These are phyloP conservation scores for Choreutis nemorana DNA, from an alignment of 2,888 invertebrate genomes.

Conservation along the genomic window DNA sequence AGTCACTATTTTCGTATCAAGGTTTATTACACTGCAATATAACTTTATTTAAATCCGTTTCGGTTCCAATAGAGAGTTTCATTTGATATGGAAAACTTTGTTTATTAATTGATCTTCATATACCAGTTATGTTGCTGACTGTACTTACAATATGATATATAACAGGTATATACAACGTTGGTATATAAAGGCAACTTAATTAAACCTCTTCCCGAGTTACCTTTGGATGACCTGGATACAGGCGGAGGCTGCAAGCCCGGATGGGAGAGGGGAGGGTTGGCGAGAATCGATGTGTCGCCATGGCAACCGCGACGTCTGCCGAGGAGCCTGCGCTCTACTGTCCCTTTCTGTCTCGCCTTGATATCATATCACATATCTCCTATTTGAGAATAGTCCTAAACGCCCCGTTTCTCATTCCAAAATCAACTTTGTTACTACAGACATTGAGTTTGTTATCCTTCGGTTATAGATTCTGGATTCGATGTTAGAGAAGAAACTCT, in stretches of 20 bases:
- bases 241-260: slow-evolving; percentile 37
- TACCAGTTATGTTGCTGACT: too few species aligned
- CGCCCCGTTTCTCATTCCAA: slow-evolving; percentile 2
- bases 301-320: slow-evolving; percentile 64
- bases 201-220: slow-evolving; percentile 8
- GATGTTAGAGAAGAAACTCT: slow-evolving; percentile 25
- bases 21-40: too few species aligned
- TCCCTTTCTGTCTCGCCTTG: slow-evolving; percentile 65
- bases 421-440: slow-evolving; percentile 7
- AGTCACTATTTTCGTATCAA: too few species aligned
- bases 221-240: slow-evolving; percentile 59
- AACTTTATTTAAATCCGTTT: too few species aligned
- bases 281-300: slow-evolving; percentile 61
- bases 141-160: too few species aligned
- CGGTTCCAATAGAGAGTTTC: too few species aligned
- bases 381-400: slow-evolving; percentile 19
- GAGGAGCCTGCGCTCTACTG: slow-evolving; percentile 64
- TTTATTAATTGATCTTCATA: too few species aligned
- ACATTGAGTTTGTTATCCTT: slow-evolving; percentile 12
- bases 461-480: slow-evolving; percentile 19
- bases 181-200: too few species aligned
- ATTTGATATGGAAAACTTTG: too few species aligned
- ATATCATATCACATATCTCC: slow-evolving; percentile 56
- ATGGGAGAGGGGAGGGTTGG: slow-evolving; percentile 27
- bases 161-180: too few species aligned